Evolutionary conservation across 2,113 vertebrate genomes (phyloP).

Genomic region (Rhegmatorhina hoffmannsi): DNA sequence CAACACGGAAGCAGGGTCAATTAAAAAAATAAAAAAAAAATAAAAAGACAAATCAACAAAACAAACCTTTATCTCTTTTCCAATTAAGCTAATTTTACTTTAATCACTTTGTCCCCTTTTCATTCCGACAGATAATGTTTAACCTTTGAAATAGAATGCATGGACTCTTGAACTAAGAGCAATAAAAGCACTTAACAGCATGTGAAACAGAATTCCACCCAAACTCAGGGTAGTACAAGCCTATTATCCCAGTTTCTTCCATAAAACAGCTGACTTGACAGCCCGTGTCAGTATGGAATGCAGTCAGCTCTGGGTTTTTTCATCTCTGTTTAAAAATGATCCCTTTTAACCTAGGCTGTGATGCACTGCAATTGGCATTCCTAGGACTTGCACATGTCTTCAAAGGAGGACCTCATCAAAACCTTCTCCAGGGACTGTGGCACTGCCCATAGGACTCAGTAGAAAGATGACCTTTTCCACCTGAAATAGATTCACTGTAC

Average conservation of each 20-base stretch:
- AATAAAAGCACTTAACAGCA: neutral
- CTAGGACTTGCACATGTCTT: neutral
- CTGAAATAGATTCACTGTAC: neutral
- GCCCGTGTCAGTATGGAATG: constrained; percentile 13
- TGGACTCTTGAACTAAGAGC: neutral
- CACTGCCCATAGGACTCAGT: neutral
- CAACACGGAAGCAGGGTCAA: neutral
- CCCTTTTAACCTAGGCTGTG: neutral
- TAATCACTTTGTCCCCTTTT: neutral
- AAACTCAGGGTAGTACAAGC: neutral
- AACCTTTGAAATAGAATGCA: neutral
- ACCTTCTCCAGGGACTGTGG: neutral
- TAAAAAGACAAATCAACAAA: too few relatives aligned
- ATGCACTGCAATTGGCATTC: neutral
- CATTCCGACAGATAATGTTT: neutral
- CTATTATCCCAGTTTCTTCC: constrained; percentile 5
- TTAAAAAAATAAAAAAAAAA: neutral
- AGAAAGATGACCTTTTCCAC: neutral
- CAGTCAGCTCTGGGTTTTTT: constrained; percentile 15
- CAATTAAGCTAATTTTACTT: neutral
- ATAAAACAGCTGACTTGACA: constrained; percentile 41
- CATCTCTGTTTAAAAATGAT: neutral
- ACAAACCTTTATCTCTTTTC: neutral
- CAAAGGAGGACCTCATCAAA: neutral
- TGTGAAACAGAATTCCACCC: neutral